Evolutionary conservation across 1,140 invertebrate genomes (phyloP), one percentile per base, ranked within the genome.

Genomic region (Oryctes rhinoceros): DNA sequence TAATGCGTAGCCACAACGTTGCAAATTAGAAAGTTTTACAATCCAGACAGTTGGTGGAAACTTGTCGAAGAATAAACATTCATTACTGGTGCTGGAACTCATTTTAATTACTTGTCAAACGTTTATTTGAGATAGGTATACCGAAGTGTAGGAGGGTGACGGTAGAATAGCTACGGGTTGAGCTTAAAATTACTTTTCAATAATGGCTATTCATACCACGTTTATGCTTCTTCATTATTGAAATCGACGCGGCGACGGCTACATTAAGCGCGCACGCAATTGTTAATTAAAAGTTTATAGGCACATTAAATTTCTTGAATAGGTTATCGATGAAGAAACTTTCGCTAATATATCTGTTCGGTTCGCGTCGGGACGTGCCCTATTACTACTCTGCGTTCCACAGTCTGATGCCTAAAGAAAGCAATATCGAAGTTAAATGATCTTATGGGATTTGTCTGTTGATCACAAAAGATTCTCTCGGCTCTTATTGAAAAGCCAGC

Each of bases 231-330:
- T 59, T 18, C 53, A n/a, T n/a, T n/a, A 59, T 59, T 59, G 53
- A 18, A n/a, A 59, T 44, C 39, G 39, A 10, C 9, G 39, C 5
- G 5, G 5, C 39, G 39, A 44, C 24, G 24, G 24, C 24, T 30
- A 44, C 39, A 44, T 44, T 44, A 44, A 44, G 39, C 39, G 53
- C 53, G 18, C 53, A 59, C 53, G 53, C 53, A 59, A 59, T 59
- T 59, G 53, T 59, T 59, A 59, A 59, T 59, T 59, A 59, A 59
- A 59, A 59, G 53, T 59, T 59, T 59, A 59, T 59, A 59, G 18
- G 53, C 53, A 59, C 18, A 59, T 59, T 59, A 59, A 59, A 59
- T 59, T 59, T 59, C 53, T 59, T 59, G 53, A 59, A 59, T 59
- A 59, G 53, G 53, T 59, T 59, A 59, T 59, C 53, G 18, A 59